A percentile compares a stretch with the other conserved stretches of the same genome.
Conservation (phyloP, 2,797 vertebrate species). For the Mus spretus region DNA sequence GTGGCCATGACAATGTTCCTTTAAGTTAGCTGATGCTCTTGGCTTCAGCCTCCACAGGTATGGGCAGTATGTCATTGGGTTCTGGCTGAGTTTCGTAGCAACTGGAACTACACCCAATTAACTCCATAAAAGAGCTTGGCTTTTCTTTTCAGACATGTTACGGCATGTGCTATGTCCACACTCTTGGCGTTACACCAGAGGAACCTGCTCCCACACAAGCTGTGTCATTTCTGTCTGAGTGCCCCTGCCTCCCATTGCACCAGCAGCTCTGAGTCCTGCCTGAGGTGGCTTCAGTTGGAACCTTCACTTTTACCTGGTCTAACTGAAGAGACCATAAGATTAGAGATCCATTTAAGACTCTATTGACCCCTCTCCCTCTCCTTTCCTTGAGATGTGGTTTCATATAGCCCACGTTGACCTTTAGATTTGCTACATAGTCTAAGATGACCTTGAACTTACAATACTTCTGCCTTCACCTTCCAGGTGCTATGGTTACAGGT, state of each 20-base stretch:
- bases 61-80: neutral
- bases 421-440: neutral
- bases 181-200: neutral
- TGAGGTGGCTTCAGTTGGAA: neutral
- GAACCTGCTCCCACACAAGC: neutral
- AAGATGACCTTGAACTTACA: neutral
- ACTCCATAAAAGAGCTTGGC: neutral
- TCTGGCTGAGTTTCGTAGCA: neutral
- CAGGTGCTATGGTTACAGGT: neutral
- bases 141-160: neutral
- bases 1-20: neutral
- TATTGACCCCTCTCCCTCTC: neutral
- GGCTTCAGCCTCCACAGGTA: neutral
- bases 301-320: neutral
- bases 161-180: neutral
- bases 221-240: neutral
- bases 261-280: neutral
- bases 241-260: rapidly evolving
- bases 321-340: neutral
- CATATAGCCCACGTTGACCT: neutral
- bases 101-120: neutral
- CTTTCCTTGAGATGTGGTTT: neutral
- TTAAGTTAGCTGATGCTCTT: neutral
- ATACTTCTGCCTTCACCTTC: neutral
- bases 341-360: neutral